These are phyloP conservation scores for Drosophila vallismaia DNA, from an alignment of 2,888 invertebrate genomes.

Conservation along the genomic window DNA sequence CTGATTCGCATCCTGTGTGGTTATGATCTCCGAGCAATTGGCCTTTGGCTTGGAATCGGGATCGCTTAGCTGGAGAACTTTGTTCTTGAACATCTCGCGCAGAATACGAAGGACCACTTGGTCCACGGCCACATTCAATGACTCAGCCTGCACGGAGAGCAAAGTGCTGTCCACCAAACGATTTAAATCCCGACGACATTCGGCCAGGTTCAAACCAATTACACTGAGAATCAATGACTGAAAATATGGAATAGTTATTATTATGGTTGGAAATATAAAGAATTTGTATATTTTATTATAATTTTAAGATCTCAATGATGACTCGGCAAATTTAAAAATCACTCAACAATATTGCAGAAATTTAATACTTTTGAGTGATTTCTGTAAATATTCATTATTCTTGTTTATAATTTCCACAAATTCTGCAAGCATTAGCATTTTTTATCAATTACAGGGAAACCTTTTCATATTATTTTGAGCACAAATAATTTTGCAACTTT, in stretches of 20 bases:
- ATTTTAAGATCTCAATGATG: no score
- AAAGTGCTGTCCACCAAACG: conserved; percentile 87
- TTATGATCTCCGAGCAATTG: conserved; percentile 73
- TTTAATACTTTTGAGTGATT: no score
- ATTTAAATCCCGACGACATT: conserved; percentile 85
- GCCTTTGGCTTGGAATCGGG: conserved; percentile 30
- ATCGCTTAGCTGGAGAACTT: conserved; percentile 74
- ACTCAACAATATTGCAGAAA: background rate
- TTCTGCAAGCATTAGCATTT: background rate
- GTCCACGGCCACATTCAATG: conserved; percentile 73
- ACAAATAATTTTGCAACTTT: no score
- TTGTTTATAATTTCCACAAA: background rate
- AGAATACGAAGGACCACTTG: conserved; percentile 76
- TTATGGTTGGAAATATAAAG: background rate
- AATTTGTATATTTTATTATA: no score
- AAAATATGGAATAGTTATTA: background rate
- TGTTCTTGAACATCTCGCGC: conserved; percentile 82
- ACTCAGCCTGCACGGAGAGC: conserved; percentile 87
- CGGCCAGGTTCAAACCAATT: conserved; percentile 87
- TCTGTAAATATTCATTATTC: background rate
- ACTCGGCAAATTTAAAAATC: background rate
- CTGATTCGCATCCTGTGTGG: conserved; percentile 76
- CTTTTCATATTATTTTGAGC: background rate
- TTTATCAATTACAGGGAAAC: background rate
- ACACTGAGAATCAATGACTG: conserved; percentile 88